Evolutionary conservation across 2,113 vertebrate genomes (phyloP), one percentile per base, ranked within the genome.

Genomic region (Noturus placidus): DNA sequence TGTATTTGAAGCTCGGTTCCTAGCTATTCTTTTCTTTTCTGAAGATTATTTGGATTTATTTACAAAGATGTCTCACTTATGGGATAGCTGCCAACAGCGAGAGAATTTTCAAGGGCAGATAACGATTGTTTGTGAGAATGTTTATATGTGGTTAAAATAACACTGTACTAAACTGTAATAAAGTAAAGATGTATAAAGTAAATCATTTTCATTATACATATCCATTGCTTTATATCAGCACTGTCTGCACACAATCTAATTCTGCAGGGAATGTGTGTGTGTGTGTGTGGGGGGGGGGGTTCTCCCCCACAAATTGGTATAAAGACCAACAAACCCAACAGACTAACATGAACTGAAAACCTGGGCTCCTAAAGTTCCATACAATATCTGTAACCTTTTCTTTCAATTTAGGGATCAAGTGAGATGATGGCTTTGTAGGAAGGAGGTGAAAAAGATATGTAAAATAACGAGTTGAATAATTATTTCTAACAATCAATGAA

Each of bases 71-170:
- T 14, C 15, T 77, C 42, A n/a, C 74, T 27, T 77, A 7, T 77
- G 42, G 42, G 22, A 50, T 54, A 52, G 52, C 42, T 77, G 42
- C 25, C 42, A 50, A 15, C 5, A 27, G 42, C 6, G 13, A 13
- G 42, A 52, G 25, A 77, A 52, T 54, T n/a, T 78, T 78, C 46
- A 78, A 78, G 27, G 25, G 22, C 74, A 77, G 42, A 77, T 77
- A 77, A 77, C 42, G 0, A 3, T 42, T 42, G 70, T 5, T 35
- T 35, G 67, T 35, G 67, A 69, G 67, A 69, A 33, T 69, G 67
- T 70, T 35, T 70, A 30, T 20, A 17, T 1, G n/a, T 5, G 5
- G n/a, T 11, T 19, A 4, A 27, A 22, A 25, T 10, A 25, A 35
- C 38, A 72, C 30, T 35, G 35, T 10, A 74, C 70, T 7, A 7